Conservation (phyloP, 2,113 vertebrate species). For the Egretta garzetta region DNA sequence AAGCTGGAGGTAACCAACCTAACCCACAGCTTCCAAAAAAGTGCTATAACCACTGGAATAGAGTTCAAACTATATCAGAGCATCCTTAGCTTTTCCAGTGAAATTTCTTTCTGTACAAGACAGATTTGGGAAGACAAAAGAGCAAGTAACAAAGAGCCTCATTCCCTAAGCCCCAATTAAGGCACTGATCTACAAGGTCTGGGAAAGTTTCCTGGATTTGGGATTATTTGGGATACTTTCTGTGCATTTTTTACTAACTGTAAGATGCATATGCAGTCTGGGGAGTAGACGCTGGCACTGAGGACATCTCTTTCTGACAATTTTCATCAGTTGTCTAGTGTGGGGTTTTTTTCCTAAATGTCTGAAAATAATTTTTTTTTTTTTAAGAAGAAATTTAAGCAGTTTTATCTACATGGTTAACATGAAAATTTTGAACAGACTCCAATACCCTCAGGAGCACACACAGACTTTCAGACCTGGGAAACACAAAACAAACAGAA, state of each 20-base stretch:
- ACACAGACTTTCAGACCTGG: neutral
- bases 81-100: neutral
- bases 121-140: neutral
- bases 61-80: neutral
- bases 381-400: neutral
- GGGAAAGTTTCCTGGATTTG: neutral
- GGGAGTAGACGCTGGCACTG: neutral
- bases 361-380: neutral
- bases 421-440: neutral
- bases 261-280: neutral
- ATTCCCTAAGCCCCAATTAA: neutral
- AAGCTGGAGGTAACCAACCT: neutral
- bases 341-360: accelerated
- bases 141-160: neutral
- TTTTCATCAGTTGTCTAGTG: neutral
- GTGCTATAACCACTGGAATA: neutral
- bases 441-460: neutral
- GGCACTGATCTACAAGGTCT: neutral
- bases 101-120: neutral
- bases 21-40: neutral
- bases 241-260: neutral
- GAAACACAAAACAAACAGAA: neutral
- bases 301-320: neutral
- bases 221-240: neutral
- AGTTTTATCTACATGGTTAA: neutral